Percentiles rank a stretch among this genome's conserved stretches.
Evolutionary conservation across 2,113 vertebrate genomes (phyloP).

Genomic region (Gallinago paraguaiae): DNA sequence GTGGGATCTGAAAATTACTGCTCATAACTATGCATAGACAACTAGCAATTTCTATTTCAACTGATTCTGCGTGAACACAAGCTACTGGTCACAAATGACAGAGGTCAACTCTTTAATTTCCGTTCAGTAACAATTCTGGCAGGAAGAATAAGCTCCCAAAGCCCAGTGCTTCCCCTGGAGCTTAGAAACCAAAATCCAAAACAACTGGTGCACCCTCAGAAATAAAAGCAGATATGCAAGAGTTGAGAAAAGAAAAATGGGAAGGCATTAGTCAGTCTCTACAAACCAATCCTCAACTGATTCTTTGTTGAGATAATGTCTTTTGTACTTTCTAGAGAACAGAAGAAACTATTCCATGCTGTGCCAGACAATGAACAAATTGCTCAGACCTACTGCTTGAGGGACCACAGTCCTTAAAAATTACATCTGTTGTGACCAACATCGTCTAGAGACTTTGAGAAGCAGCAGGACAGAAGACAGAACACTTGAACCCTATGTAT

Average conservation of each 20-base stretch:
- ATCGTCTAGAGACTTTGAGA: neutral
- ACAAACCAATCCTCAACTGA: neutral
- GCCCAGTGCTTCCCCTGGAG: neutral
- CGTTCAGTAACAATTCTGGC: neutral
- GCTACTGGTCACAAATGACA: neutral
- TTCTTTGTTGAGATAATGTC: neutral
- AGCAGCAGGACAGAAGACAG: neutral
- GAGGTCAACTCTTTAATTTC: neutral
- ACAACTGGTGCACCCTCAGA: neutral
- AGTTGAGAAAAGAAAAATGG: neutral
- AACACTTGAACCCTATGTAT: neutral
- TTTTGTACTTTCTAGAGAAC: neutral
- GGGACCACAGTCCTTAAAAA: neutral
- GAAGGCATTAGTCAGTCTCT: neutral
- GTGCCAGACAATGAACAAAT: neutral
- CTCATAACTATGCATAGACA: neutral
- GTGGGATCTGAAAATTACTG: neutral
- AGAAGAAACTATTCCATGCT: neutral
- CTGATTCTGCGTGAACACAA: neutral
- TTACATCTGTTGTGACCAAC: neutral
- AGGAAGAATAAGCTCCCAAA: neutral
- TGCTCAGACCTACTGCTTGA: neutral
- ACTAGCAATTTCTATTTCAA: conserved; percentile 4
- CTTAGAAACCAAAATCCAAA: neutral
- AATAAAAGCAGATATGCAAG: neutral